Conservation (phyloP, 1,140 invertebrate genomes). For the Metopolophium dirhodum region DNA sequence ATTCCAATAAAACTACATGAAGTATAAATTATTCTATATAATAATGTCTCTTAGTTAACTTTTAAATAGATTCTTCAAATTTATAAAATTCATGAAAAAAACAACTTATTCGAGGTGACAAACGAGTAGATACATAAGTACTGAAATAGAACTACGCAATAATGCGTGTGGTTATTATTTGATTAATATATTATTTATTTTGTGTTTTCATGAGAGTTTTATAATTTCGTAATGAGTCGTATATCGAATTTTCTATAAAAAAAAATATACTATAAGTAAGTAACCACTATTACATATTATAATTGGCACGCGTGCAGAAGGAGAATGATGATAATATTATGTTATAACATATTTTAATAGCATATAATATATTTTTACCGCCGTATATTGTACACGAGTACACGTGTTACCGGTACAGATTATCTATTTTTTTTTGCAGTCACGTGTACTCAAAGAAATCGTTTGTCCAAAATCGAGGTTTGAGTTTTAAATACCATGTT, state of each 20-base stretch:
- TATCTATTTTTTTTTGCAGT: background rate
- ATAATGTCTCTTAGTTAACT: too few species aligned
- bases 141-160: background rate
- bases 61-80: background rate
- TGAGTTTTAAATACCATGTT: background rate
- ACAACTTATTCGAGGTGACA: background rate
- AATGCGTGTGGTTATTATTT: background rate
- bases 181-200: background rate
- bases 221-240: background rate
- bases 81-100: background rate
- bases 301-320: background rate
- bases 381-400: background rate
- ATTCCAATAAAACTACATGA: background rate
- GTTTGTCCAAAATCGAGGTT: background rate
- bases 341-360: background rate
- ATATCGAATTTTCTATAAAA: background rate
- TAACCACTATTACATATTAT: background rate
- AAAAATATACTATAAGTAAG: background rate
- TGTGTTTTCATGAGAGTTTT: background rate
- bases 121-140: background rate
- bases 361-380: background rate
- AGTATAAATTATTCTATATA: background rate
- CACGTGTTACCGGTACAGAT: background rate
- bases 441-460: background rate
- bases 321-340: background rate